Evolutionary conservation across 2,113 vertebrate genomes (phyloP).

Genomic region (Cricetomys ansorgei): DNA sequence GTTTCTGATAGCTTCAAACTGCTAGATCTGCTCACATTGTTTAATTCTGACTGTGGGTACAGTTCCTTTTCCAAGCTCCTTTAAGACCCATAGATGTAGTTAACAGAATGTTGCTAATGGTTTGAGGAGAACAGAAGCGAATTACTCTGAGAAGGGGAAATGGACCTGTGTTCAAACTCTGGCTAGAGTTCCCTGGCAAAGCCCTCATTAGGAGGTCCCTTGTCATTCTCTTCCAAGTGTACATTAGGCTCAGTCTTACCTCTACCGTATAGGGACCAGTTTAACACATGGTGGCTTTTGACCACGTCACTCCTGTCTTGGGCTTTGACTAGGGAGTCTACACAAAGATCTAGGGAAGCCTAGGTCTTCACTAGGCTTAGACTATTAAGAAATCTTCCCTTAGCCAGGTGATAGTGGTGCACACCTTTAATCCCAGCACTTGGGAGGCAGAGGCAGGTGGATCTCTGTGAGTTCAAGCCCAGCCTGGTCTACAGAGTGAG

Average conservation of each 20-base stretch:
- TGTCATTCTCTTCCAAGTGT: neutral
- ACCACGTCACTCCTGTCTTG: neutral
- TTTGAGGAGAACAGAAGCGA: neutral
- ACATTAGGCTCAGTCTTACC: neutral
- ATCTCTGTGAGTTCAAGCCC: no score
- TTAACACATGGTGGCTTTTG: neutral
- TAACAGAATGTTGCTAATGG: neutral
- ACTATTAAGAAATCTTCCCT: neutral
- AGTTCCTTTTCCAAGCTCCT: constrained; percentile 16
- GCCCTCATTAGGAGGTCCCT: neutral
- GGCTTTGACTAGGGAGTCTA: neutral
- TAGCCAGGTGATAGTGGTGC: no score
- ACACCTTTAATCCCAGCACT: no score
- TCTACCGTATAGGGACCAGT: no score
- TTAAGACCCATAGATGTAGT: neutral
- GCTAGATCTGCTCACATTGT: neutral
- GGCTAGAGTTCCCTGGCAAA: neutral
- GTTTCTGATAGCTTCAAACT: neutral
- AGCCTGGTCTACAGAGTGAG: no score
- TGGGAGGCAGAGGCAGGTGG: no score
- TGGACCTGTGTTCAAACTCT: neutral
- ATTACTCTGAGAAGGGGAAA: neutral
- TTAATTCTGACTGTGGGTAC: neutral
- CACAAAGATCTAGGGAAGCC: no score
- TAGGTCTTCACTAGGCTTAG: neutral